Conservation (phyloP, 2,113 vertebrate genomes). For the Carassius carassius region DNA sequence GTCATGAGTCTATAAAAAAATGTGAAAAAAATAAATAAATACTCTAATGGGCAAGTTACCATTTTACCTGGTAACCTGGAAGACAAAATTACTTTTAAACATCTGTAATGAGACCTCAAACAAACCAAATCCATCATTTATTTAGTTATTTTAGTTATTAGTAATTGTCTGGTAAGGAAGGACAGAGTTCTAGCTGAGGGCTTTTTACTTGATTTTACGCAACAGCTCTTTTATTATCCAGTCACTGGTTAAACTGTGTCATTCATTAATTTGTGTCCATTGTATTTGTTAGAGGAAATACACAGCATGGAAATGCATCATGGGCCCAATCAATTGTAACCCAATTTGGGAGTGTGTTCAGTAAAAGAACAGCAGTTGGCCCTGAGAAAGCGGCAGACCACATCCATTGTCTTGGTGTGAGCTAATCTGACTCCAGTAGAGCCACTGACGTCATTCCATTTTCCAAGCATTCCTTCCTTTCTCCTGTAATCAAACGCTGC, state of each 20-base stretch:
- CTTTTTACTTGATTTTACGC: background rate
- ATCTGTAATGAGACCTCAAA: background rate
- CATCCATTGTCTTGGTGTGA: background rate
- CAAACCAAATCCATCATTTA: background rate
- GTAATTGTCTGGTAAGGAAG: background rate
- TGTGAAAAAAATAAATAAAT: too few species aligned
- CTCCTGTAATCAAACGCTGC: background rate
- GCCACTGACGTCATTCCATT: slow-evolving; percentile 26
- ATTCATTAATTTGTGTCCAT: slow-evolving; percentile 40
- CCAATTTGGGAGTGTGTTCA: slow-evolving; percentile 7
- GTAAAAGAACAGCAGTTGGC: slow-evolving; percentile 17
- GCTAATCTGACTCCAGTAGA: slow-evolving; percentile 12
- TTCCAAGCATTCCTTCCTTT: background rate
- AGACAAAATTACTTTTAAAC: background rate
- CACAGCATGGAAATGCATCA: slow-evolving; percentile 16
- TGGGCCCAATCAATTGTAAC: slow-evolving; percentile 39
- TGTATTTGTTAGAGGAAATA: background rate
- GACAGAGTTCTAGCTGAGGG: background rate
- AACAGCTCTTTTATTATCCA: background rate
- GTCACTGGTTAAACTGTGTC: slow-evolving; percentile 24
- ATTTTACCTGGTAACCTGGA: background rate
- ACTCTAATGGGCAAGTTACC: background rate
- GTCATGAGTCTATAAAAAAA: background rate
- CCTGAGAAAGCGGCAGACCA: background rate
- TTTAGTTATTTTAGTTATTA: background rate